A percentile compares a stretch with the other conserved stretches of the same genome.
Conservation (phyloP, 35 echinoderm and acorn worm species). For the Chiridota heheva region DNA sequence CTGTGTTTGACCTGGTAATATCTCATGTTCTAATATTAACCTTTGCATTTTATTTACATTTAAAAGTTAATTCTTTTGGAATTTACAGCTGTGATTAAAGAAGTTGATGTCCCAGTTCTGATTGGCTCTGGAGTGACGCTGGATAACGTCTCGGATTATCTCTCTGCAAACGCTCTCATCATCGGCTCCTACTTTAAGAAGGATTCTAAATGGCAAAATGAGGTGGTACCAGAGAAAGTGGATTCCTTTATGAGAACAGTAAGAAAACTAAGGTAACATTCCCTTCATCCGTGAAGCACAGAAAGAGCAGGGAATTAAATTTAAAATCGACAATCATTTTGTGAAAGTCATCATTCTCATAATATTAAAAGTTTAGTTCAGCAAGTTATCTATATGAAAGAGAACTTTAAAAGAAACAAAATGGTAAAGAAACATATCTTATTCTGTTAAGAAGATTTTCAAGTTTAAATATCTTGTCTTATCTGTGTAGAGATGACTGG, state of each 20-base stretch:
- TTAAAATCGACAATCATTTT: too few species aligned
- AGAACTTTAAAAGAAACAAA: too few species aligned
- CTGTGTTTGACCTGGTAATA: too few species aligned
- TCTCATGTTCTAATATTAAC: not conserved
- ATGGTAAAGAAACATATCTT: too few species aligned
- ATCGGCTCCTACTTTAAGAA: constrained; percentile 90
- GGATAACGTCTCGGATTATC: constrained; percentile 68
- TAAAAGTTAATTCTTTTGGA: not conserved
- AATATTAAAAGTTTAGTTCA: too few species aligned
- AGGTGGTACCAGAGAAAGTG: constrained; percentile 64
- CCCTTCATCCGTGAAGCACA: not conserved
- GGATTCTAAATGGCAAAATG: constrained; percentile 57
- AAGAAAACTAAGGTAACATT: constrained; percentile 30
- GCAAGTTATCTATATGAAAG: too few species aligned
- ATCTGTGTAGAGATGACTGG: too few species aligned
- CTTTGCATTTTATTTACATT: not conserved
- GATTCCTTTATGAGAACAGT: constrained; percentile 64
- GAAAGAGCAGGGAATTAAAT: too few species aligned
- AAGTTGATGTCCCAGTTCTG: constrained; percentile 76
- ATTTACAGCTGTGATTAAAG: constrained; percentile 63
- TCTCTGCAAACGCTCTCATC: constrained; percentile 75
- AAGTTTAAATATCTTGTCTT: too few species aligned
- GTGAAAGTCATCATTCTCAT: too few species aligned
- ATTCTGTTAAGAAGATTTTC: too few species aligned
- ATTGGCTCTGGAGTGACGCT: constrained; percentile 85